Evolutionary conservation across 1,140 invertebrate genomes (phyloP).

Genomic region (Scaptomyza pallida): DNA sequence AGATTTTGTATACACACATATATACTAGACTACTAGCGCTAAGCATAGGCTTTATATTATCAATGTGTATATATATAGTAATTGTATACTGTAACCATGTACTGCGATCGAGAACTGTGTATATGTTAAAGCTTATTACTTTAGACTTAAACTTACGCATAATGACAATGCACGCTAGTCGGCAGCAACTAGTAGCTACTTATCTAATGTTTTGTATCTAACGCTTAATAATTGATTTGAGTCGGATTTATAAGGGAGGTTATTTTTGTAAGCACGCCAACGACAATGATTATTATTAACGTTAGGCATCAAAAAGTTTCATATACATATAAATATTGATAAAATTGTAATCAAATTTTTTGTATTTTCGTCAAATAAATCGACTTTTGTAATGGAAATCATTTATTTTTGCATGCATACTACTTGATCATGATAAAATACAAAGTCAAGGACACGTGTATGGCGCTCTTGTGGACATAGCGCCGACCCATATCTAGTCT

Average conservation of each 20-base stretch:
- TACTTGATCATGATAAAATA: not conserved
- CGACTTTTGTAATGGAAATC: constrained; percentile 1
- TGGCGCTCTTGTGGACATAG: not conserved
- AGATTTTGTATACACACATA: constrained; percentile 66
- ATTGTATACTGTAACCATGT: constrained; percentile 41
- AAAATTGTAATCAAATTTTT: constrained; percentile 61
- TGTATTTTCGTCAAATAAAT: constrained; percentile 63
- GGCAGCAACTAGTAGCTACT: constrained; percentile 51
- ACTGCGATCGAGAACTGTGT: constrained; percentile 63
- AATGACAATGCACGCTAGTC: constrained; percentile 74
- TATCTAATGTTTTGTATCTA: constrained; percentile 51
- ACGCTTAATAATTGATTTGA: constrained; percentile 37
- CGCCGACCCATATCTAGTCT: not conserved
- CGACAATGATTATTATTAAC: constrained; percentile 14
- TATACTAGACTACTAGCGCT: constrained; percentile 42
- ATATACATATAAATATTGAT: constrained; percentile 34
- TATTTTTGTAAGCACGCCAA: constrained; percentile 27
- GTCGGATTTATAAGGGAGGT: constrained; percentile 30
- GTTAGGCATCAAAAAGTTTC: constrained; percentile 44
- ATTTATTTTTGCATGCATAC: not conserved
- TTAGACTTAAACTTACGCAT: constrained; percentile 61
- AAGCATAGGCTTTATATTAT: constrained; percentile 50
- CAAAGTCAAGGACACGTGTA: constrained; percentile 14
- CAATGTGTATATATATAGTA: constrained; percentile 32
- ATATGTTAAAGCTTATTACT: constrained; percentile 61